Base-by-base conservation (phyloP, 2,888 invertebrate species). In the Esperia sulphurella region DNA sequence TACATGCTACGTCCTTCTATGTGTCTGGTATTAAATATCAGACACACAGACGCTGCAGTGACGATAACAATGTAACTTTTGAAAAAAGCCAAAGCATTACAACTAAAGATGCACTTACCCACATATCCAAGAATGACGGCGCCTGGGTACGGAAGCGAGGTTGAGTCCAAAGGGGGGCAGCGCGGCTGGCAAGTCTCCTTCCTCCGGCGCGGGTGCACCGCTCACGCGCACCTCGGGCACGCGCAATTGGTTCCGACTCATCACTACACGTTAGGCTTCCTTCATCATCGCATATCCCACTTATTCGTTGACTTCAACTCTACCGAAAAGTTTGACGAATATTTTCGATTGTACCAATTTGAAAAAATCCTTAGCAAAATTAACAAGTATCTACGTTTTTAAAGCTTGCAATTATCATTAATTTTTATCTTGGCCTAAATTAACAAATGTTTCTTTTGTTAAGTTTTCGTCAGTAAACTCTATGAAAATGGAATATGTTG, bases 61-160 rank as follows among this genome's bases (percentile, higher is more conserved):
- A n/a, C n/a, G n/a, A n/a, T n/a, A n/a, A n/a, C n/a, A n/a, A n/a
- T n/a, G n/a, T n/a, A n/a, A n/a, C n/a, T n/a, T n/a, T n/a, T n/a
- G n/a, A n/a, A n/a, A 5, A 21, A 21, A 21, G 2, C 21, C 2
- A 21, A 3, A 21, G 21, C 21, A 21, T 21, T 21, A 5, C 2
- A 21, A 21, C 5, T 2, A 42, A 13, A 30, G 39, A 30, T 43
- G 12, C 30, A 87, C 93, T 93, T 83, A 94, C 94, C 94, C 90
- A 76, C 94, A 94, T 72, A 94, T 94, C 94, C 94, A 94, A 55
- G 94, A 94, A 77, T 94, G 94, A 57, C 94, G 84, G 46, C 94
- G 90, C 49, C 93, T 85, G 14, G 93, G 92, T 67, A 91, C 90
- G 39, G 80, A 85, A 33, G 90, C 82, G 35, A 91, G 87, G n/a